phyloP scores from a whole-genome alignment of 2,113 vertebrate species.

The Pangasianodon hypophthalmus region DNA sequence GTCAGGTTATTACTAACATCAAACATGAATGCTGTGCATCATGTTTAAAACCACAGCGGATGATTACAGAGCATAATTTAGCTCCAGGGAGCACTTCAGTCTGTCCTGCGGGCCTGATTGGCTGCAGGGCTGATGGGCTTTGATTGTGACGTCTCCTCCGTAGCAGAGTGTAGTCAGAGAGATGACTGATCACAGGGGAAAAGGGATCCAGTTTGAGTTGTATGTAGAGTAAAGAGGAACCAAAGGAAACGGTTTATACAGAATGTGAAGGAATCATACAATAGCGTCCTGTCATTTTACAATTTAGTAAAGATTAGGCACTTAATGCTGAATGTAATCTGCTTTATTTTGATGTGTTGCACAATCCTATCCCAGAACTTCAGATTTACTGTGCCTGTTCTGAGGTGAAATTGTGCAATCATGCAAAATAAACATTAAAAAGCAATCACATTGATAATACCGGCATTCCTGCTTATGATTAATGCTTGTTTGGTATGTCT shows the following conservation, averaged over 20 bases:
- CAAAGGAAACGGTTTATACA: not conserved
- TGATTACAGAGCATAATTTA: constrained; percentile 13
- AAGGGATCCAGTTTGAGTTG: constrained; percentile 4
- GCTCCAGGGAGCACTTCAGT: constrained; percentile 15
- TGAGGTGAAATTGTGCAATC: not conserved
- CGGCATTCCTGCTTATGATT: not conserved
- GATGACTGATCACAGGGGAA: constrained; percentile 23
- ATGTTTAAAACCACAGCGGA: constrained; percentile 1
- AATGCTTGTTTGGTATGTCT: constrained; percentile 49
- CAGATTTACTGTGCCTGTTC: not conserved
- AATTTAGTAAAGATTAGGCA: constrained; percentile 9
- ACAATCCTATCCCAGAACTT: constrained; percentile 10
- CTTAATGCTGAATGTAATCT: no score
- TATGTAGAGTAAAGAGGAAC: not conserved
- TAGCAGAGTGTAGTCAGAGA: constrained; percentile 12
- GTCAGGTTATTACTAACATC: not conserved
- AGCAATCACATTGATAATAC: not conserved
- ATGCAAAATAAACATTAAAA: constrained; percentile 2
- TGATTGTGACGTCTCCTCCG: constrained; percentile 15
- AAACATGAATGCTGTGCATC: constrained; percentile 13
- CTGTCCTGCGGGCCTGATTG: not conserved
- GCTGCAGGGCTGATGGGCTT: constrained; percentile 17
- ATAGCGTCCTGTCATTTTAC: not conserved
- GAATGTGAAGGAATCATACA: not conserved
- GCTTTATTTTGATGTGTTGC: constrained; percentile 12